phyloP scores from a whole-genome alignment of 2,888 invertebrate genomes.

The Sinelater perroti region DNA sequence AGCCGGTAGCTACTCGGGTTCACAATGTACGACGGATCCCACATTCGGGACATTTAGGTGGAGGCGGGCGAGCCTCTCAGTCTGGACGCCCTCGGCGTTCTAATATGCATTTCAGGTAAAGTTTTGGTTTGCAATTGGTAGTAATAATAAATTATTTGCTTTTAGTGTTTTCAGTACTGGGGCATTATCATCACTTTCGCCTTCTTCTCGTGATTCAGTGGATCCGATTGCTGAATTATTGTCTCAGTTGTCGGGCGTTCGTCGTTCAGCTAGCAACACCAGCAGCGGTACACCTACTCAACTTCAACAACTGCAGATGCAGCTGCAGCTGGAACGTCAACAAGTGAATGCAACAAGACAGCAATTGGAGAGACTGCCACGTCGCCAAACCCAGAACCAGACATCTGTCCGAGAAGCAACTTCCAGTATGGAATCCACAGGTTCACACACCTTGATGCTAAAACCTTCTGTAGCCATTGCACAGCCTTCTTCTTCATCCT shows the following conservation, averaged over 20 bases:
- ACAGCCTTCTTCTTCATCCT: slow-evolving; percentile 52
- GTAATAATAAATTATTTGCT: too few relatives aligned
- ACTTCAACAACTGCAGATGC: slow-evolving; percentile 95
- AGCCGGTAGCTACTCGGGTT: slow-evolving; percentile 77
- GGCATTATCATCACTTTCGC: slow-evolving; percentile 85
- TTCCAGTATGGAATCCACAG: slow-evolving; percentile 47
- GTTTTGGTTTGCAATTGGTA: too few relatives aligned
- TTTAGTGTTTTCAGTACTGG: slow-evolving; percentile 73
- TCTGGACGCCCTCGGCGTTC: slow-evolving; percentile 78
- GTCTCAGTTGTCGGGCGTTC: slow-evolving; percentile 93
- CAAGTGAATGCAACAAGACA: slow-evolving; percentile 87
- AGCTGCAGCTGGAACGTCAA: slow-evolving; percentile 89
- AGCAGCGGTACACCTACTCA: slow-evolving; percentile 76
- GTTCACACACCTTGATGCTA: slow-evolving; percentile 53
- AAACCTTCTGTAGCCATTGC: slow-evolving; percentile 55
- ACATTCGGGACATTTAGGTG: slow-evolving; percentile 54
- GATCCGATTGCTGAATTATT: slow-evolving; percentile 97
- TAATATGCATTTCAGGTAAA: slow-evolving; percentile 91
- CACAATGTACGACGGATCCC: slow-evolving; percentile 61
- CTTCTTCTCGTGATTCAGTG: slow-evolving; percentile 90
- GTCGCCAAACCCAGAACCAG: slow-evolving; percentile 75
- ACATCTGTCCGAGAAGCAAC: slow-evolving; percentile 58
- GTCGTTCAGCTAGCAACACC: slow-evolving; percentile 70
- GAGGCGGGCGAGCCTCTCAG: slow-evolving; percentile 58
- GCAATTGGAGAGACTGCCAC: slow-evolving; percentile 88